phyloP scores from a whole-genome alignment of 2,888 invertebrate species.

The Patella caerulea region DNA sequence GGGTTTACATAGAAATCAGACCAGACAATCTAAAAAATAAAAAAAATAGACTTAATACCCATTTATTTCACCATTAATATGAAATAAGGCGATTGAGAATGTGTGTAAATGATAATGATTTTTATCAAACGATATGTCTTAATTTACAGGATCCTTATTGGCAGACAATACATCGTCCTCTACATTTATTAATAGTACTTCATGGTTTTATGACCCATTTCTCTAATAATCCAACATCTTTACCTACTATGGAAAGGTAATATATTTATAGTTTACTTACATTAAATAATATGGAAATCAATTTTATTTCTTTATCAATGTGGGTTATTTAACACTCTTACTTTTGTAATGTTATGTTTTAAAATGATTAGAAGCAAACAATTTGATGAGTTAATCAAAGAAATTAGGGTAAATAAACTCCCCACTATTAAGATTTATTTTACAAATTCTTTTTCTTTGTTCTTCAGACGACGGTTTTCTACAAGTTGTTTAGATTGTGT shows the following conservation, averaged over 20 bases:
- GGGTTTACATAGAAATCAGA: not conserved
- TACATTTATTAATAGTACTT: conserved; percentile 85
- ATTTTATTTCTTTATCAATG: no score
- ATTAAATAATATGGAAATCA: no score
- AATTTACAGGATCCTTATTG: conserved; percentile 87
- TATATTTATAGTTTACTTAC: conserved; percentile 1
- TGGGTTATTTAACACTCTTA: no score
- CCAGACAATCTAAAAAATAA: no score
- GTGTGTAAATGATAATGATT: not conserved
- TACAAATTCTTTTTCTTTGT: conserved; percentile 23
- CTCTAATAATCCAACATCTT: conserved; percentile 77
- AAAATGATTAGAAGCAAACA: not conserved
- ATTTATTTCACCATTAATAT: no score
- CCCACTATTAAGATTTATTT: not conserved
- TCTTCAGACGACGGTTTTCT: conserved; percentile 78
- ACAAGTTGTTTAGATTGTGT: conserved; percentile 83
- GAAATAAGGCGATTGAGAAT: no score
- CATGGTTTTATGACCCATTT: conserved; percentile 82
- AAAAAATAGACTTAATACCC: no score
- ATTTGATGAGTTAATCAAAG: not conserved
- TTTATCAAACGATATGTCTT: conserved; percentile 36
- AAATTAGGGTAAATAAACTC: not conserved
- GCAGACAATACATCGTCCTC: conserved; percentile 87
- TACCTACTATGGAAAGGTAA: conserved; percentile 74
- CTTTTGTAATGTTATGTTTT: no score